Conservation (phyloP, 2,797 vertebrate species). For the Leptatherina wallacei region DNA sequence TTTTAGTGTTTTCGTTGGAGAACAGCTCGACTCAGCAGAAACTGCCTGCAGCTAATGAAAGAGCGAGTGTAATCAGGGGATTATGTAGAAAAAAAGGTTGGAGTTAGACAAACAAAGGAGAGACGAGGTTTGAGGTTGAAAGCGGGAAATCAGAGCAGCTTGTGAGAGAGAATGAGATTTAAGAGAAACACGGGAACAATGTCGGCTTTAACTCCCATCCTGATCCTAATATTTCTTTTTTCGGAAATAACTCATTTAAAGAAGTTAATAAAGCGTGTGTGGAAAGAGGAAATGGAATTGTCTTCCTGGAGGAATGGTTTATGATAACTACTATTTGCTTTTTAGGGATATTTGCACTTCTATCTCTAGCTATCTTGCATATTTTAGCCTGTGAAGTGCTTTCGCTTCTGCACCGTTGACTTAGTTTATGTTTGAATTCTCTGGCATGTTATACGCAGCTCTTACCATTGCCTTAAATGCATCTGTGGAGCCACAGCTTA, state of each 20-base stretch:
- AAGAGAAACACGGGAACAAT: slow-evolving; percentile 33
- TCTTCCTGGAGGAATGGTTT: slow-evolving; percentile 34
- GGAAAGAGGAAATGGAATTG: slow-evolving; percentile 35
- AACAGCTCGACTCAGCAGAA: slow-evolving; percentile 72
- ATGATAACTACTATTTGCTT: slow-evolving; percentile 39
- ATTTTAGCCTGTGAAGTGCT: slow-evolving; percentile 22
- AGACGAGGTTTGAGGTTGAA: slow-evolving; percentile 37
- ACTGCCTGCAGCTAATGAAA: slow-evolving; percentile 68
- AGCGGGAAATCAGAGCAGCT: slow-evolving; percentile 35
- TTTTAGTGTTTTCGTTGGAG: slow-evolving; percentile 62
- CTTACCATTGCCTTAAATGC: slow-evolving; percentile 18
- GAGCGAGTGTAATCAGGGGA: slow-evolving; percentile 70
- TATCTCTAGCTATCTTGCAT: slow-evolving; percentile 8
- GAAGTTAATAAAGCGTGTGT: slow-evolving; percentile 25
- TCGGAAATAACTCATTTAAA: slow-evolving; percentile 36
- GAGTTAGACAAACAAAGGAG: slow-evolving; percentile 50
- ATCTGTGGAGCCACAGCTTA: slow-evolving; percentile 28
- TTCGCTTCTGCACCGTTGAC: slow-evolving; percentile 1
- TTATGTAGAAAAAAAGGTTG: slow-evolving; percentile 36
- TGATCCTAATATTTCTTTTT: slow-evolving; percentile 16
- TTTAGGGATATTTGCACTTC: slow-evolving; percentile 32
- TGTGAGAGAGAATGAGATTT: slow-evolving; percentile 22
- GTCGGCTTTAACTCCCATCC: slow-evolving; percentile 29
- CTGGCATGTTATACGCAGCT: slow-evolving; percentile 1
- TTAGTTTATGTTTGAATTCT: slow-evolving; percentile 4